Percentiles rank a stretch among this genome's conserved stretches.
These are phyloP conservation scores for Phalacrocorax aristotelis DNA, from an alignment of 2,113 vertebrate genomes.

Conservation along the genomic window DNA sequence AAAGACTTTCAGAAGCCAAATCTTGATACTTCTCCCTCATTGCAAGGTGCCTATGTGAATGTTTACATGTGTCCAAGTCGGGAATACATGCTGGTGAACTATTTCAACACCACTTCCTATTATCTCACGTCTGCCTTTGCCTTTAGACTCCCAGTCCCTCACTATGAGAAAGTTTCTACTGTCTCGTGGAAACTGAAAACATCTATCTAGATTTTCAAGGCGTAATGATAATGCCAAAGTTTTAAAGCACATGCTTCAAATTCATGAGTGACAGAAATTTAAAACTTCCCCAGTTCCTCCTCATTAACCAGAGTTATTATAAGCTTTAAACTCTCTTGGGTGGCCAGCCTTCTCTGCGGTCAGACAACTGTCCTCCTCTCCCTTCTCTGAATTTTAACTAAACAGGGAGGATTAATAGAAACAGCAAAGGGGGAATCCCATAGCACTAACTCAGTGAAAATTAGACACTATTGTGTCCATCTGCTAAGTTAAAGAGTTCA, in stretches of 20 bases:
- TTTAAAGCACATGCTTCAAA: not conserved
- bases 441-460: not conserved
- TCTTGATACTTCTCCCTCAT: not conserved
- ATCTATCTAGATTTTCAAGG: not conserved
- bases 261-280: not conserved
- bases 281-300: not conserved
- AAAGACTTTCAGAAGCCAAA: not conserved
- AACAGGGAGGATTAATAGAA: not conserved
- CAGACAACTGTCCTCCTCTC: not conserved
- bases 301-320: not conserved
- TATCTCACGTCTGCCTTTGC: not conserved
- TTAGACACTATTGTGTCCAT: not conserved
- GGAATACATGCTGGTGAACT: not conserved
- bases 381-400: not conserved
- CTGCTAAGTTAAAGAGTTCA: not conserved
- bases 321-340: not conserved
- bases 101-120: not conserved
- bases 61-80: rapidly evolving
- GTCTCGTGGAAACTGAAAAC: not conserved
- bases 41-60: not conserved
- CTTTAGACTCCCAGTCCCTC: not conserved
- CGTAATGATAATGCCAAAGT: not conserved
- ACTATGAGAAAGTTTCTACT: not conserved
- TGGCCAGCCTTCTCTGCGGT: not conserved
- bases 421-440: not conserved